Evolutionary conservation across 1,140 invertebrate genomes (phyloP).

Genomic region (Zaprionus ornatus): DNA sequence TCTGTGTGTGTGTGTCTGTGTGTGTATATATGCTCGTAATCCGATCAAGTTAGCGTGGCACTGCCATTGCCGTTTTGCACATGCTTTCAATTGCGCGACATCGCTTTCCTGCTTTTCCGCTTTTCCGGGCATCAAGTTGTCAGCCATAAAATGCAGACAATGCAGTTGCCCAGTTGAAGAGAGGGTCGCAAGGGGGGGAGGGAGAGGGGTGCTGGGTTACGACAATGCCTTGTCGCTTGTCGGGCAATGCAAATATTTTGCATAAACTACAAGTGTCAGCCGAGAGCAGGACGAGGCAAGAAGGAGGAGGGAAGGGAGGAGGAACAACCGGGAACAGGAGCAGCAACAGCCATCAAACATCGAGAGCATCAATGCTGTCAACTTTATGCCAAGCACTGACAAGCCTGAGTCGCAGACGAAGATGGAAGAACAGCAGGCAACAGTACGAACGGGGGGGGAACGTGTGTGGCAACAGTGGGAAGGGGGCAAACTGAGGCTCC

Average conservation of each 20-base stretch:
- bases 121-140: conserved; percentile 34
- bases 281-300: neutral
- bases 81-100: conserved; percentile 13
- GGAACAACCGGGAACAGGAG: too few relatives aligned
- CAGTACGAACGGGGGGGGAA: neutral
- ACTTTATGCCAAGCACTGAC: conserved; percentile 40
- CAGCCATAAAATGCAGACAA: conserved; percentile 23
- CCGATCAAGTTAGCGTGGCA: conserved; percentile 9
- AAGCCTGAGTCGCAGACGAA: neutral
- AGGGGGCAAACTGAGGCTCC: too few relatives aligned
- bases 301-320: too few relatives aligned
- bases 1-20: neutral
- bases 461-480: too few relatives aligned
- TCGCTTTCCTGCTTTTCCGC: conserved; percentile 2
- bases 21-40: conserved; percentile 9
- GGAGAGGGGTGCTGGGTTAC: neutral
- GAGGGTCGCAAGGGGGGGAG: neutral
- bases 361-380: conserved; percentile 39
- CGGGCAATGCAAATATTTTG: conserved; percentile 50
- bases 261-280: conserved; percentile 52
- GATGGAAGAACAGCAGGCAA: neutral
- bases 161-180: neutral
- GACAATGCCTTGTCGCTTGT: conserved; percentile 29
- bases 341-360: conserved; percentile 18
- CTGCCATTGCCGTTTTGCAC: conserved; percentile 28